A percentile compares a stretch with the other conserved stretches of the same genome.
Conservation (phyloP, 2,113 vertebrate genomes). For the Monarcha castaneiventris region DNA sequence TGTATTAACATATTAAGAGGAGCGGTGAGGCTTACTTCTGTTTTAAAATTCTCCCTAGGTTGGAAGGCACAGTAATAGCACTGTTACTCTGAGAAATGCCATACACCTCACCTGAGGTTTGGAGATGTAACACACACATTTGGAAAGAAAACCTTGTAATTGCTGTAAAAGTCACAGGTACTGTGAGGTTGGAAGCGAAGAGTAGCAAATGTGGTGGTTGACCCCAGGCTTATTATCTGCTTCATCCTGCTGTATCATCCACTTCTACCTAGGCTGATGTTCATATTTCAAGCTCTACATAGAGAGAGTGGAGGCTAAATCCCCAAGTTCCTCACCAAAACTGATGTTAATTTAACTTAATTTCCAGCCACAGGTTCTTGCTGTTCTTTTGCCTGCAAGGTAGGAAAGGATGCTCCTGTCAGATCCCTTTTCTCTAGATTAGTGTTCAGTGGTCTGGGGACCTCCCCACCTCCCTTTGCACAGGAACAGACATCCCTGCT, state of each 20-base stretch:
- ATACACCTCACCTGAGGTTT: neutral
- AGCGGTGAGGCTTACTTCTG: neutral
- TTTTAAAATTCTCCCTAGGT: neutral
- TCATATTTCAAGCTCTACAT: neutral
- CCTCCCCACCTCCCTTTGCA: neutral
- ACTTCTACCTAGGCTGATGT: neutral
- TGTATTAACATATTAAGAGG: neutral
- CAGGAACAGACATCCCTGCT: neutral
- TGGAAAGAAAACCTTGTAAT: neutral
- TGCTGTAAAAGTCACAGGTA: neutral
- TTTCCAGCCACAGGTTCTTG: neutral
- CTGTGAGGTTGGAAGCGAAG: neutral
- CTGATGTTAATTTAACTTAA: neutral
- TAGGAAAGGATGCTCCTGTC: neutral
- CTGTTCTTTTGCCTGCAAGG: neutral
- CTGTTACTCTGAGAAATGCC: neutral
- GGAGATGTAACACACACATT: neutral
- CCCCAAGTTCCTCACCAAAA: neutral
- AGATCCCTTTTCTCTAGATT: neutral
- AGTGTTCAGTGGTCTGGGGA: accelerated
- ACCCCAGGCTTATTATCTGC: neutral
- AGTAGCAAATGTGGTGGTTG: neutral
- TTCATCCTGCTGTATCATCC: neutral
- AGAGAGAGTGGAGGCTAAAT: neutral
- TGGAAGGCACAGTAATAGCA: neutral